Evolutionary conservation across 2,888 invertebrate species (phyloP).

Genomic region (Callyntrura sp.): DNA sequence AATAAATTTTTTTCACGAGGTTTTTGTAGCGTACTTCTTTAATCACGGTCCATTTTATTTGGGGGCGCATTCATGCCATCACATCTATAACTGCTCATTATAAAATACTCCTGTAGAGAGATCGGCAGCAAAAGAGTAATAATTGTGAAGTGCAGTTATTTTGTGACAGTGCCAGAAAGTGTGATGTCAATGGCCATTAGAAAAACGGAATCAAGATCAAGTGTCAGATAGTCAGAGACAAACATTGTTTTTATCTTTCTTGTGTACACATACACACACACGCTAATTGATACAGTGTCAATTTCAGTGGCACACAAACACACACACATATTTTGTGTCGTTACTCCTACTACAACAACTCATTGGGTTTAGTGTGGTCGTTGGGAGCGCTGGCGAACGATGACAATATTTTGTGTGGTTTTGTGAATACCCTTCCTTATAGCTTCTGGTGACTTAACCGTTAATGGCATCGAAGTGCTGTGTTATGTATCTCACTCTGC

Average conservation of each 20-base stretch:
- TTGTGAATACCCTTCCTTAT: too few relatives aligned
- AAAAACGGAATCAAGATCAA: conserved; percentile 48
- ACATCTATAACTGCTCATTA: too few relatives aligned
- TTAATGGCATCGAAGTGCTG: too few relatives aligned
- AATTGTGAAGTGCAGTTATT: conserved; percentile 49
- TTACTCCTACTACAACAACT: too few relatives aligned
- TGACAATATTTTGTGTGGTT: too few relatives aligned
- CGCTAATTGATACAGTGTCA: conserved; percentile 33
- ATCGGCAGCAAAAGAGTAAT: background rate
- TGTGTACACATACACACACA: background rate
- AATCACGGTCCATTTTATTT: background rate
- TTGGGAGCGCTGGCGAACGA: too few relatives aligned
- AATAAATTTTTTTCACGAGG: background rate
- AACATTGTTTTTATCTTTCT: background rate
- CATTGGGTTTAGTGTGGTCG: too few relatives aligned
- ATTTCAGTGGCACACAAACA: conserved; percentile 30
- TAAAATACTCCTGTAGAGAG: background rate
- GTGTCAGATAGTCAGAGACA: background rate
- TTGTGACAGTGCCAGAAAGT: conserved; percentile 61
- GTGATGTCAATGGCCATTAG: conserved; percentile 39
- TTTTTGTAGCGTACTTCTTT: background rate
- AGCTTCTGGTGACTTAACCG: too few relatives aligned
- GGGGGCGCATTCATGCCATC: background rate
- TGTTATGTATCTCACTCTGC: too few relatives aligned
- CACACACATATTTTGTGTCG: too few relatives aligned